These are phyloP conservation scores for Eutolmus rufibarbis DNA, from an alignment of 2,888 invertebrate species.

Conservation along the genomic window DNA sequence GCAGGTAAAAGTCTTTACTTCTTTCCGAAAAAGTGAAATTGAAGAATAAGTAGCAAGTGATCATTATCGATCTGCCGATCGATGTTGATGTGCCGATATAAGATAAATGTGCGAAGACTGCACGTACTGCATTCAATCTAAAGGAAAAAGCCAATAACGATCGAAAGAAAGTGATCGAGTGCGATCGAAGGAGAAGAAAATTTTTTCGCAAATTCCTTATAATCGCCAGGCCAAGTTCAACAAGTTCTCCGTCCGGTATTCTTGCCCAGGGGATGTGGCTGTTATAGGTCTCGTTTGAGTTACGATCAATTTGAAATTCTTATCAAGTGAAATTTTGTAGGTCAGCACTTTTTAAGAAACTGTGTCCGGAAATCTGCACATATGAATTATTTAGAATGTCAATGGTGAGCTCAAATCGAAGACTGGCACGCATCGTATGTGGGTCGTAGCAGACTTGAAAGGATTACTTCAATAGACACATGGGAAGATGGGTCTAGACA, in stretches of 20 bases:
- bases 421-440: background rate
- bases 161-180: constrained; percentile 46
- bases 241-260: constrained; percentile 37
- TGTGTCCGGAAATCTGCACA: constrained; percentile 8
- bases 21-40: constrained; percentile 45
- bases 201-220: constrained; percentile 30
- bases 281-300: constrained; percentile 44
- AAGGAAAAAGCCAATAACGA: constrained; percentile 46
- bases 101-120: constrained; percentile 16
- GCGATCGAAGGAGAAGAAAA: constrained; percentile 12
- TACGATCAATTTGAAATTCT: constrained; percentile 48
- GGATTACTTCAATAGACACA: background rate
- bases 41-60: constrained; percentile 45
- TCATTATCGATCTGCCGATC: constrained; percentile 35
- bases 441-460: background rate
- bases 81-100: constrained; percentile 15
- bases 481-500: background rate
- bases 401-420: background rate
- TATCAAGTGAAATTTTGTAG: constrained; percentile 48
- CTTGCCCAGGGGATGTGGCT: constrained; percentile 43
- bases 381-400: background rate
- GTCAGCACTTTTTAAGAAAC: constrained; percentile 42
- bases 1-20: constrained; percentile 39
- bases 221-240: constrained; percentile 36
- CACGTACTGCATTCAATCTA: constrained; percentile 35